phyloP scores from a whole-genome alignment of 2,797 vertebrate species.

The Spea hammondii region DNA sequence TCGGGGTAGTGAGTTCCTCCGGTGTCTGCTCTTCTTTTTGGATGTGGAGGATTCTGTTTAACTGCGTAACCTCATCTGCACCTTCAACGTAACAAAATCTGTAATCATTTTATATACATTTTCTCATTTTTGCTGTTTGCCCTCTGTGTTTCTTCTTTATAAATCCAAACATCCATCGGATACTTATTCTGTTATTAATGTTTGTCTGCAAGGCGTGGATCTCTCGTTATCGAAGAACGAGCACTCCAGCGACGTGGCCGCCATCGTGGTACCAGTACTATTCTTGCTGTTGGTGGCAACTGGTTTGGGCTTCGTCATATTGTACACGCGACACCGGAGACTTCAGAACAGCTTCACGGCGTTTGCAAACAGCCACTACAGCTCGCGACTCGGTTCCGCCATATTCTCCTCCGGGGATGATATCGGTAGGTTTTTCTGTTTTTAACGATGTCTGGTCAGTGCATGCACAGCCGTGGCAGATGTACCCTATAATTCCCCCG shows the following conservation, averaged over 20 bases:
- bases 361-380: slow-evolving; percentile 97
- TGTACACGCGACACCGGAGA: slow-evolving; percentile 87
- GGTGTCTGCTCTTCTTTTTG: too few relatives aligned
- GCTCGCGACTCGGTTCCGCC: slow-evolving; percentile 91
- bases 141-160: too few relatives aligned
- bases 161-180: too few relatives aligned
- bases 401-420: slow-evolving; percentile 97
- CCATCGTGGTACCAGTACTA: slow-evolving; percentile 88
- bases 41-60: too few relatives aligned
- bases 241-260: slow-evolving; percentile 76
- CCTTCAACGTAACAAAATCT: too few relatives aligned
- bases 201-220: slow-evolving; percentile 62
- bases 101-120: too few relatives aligned
- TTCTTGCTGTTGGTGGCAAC: slow-evolving; percentile 87
- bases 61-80: too few relatives aligned
- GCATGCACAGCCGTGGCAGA: too few relatives aligned
- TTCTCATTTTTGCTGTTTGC: not conserved
- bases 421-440: slow-evolving; percentile 72
- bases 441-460: too few relatives aligned
- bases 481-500: not conserved
- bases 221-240: slow-evolving; percentile 47
- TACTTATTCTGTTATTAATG: too few relatives aligned
- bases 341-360: slow-evolving; percentile 93
- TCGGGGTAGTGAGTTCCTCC: too few relatives aligned
- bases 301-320: slow-evolving; percentile 78